Evolutionary conservation across 1,140 invertebrate species (phyloP), one percentile per base, ranked within the genome.

Genomic region (Lysiphlebus fabarum): DNA sequence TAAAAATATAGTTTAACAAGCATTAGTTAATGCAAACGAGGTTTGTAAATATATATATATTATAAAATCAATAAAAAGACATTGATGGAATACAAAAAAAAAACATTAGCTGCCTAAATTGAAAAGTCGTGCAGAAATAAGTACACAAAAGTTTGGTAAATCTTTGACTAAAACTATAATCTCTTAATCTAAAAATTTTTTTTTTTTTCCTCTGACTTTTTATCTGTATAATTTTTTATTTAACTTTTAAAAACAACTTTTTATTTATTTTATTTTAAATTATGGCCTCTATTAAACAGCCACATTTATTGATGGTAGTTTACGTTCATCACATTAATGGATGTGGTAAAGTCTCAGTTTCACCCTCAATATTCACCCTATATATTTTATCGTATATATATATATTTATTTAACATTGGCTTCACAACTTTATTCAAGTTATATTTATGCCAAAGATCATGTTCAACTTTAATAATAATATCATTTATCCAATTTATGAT

Each of bases 401-500:
- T 26, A 51, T 6, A 45, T n/a, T 7, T 12, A 6, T 45, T 14
- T 36, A 37, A 14, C 11, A n/a, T 51, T 51, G 11, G 49, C 34
- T 14, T 51, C 7, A 45, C 17, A 12, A 26, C 17, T 26, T 45
- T 45, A 45, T 45, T 45, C 12, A 14, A 26, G 17, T 26, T 1
- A 26, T 26, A 26, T 26, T 26, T 3, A 26, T 26, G 17, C 1
- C 17, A 26, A 26, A 26, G 17, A 26, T 0, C 17, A 76, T 74
- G 75, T 64, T 65, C 50, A 61, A 65, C 54, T 58, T 64, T 44
- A 55, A 57, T 45, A 53, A 45, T 1, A 45, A 12, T 45, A 12
- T 5, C 17, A 26, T 26, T 26, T 26, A 26, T 26, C 4, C 4
- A 26, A 26, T 26, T 26, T 26, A 26, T n/a, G n/a, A n/a, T n/a